phyloP scores from a whole-genome alignment of 1,140 invertebrate species.

The Halesus radiatus region DNA sequence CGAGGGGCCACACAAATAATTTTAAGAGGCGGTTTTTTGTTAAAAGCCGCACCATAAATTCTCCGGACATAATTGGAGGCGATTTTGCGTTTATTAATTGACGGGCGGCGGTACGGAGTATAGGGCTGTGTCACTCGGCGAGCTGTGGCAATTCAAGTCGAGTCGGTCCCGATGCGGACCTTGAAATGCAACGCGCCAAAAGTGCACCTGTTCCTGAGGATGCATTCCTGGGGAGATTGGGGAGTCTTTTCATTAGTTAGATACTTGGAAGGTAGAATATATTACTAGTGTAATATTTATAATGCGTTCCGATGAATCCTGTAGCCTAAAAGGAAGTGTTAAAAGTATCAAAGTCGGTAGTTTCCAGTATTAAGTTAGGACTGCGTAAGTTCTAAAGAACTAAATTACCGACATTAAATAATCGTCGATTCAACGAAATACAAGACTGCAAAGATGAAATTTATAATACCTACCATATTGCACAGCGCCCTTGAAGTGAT shows the following conservation, averaged over 20 bases:
- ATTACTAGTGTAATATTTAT: no score
- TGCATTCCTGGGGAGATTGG: no score
- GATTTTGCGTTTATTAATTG: constrained; percentile 17
- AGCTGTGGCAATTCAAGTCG: neutral
- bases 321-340: neutral
- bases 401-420: no score
- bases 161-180: neutral
- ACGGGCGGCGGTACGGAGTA: neutral
- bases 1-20: neutral
- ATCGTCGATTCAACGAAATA: no score
- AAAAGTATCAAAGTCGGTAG: neutral
- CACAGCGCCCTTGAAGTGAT: no score
- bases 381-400: neutral
- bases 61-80: constrained; percentile 3
- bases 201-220: neutral
- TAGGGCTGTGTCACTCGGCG: neutral
- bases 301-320: no score
- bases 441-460: no score
- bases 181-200: neutral
- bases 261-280: no score
- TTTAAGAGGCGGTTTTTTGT: neutral
- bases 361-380: neutral
- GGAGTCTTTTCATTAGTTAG: no score
- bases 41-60: no score
- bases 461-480: no score